phyloP scores from a whole-genome alignment of 37 sponge, comb jelly and placozoan species.

The Halisarca cf. caerulea region DNA sequence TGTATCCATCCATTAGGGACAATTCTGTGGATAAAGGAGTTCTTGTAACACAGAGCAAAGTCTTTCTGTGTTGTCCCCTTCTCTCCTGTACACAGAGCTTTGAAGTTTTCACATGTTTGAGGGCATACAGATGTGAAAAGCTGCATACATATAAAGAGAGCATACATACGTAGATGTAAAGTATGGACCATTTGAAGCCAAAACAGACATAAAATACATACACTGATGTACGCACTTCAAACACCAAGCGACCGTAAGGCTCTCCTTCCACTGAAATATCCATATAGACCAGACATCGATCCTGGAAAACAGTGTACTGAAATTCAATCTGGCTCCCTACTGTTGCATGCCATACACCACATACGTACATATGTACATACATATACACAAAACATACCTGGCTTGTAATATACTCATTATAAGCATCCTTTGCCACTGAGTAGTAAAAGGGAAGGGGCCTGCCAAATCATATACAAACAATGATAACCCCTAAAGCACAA shows the following conservation, averaged over 20 bases:
- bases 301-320: too few relatives aligned
- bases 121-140: conserved; percentile 76
- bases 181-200: too few relatives aligned
- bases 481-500: too few relatives aligned
- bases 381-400: conserved; percentile 30
- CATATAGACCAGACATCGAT: conserved; percentile 52
- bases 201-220: too few relatives aligned
- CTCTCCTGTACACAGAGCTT: conserved; percentile 71
- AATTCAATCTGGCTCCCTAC: not conserved
- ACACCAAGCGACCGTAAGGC: conserved; percentile 45
- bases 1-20: conserved; percentile 88
- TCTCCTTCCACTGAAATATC: conserved; percentile 59
- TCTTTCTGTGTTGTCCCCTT: conserved; percentile 38
- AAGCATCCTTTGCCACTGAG: conserved; percentile 54
- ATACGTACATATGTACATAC: conserved; percentile 16
- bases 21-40: conserved; percentile 67
- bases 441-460: conserved; percentile 52
- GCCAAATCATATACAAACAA: not conserved
- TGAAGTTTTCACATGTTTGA: conserved; percentile 72
- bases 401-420: conserved; percentile 48
- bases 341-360: not conserved
- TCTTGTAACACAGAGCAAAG: conserved; percentile 50
- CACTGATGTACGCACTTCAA: conserved; percentile 63
- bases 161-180: too few relatives aligned
- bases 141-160: conserved; percentile 17